phyloP scores from a whole-genome alignment of 1,140 invertebrate genomes.

The Caenorhabditis tropicalis region DNA sequence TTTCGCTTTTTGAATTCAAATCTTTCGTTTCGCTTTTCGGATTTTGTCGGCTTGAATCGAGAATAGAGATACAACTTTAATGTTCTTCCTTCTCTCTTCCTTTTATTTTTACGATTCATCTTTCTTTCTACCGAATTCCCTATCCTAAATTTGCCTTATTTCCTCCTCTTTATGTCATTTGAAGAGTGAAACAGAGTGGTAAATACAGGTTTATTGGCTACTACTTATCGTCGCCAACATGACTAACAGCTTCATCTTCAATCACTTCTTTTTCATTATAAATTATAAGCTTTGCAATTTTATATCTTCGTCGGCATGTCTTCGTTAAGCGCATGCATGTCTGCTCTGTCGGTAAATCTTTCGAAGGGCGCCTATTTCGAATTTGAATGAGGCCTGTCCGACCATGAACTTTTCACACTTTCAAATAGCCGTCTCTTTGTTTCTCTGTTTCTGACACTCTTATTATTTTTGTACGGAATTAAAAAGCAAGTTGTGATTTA shows the following conservation, averaged over 20 bases:
- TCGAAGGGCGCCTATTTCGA: background rate
- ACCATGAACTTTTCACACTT: background rate
- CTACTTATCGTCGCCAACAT: background rate
- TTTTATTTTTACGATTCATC: background rate
- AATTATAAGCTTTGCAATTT: background rate
- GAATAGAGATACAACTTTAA: background rate
- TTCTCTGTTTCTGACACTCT: too few relatives aligned
- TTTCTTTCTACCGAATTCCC: background rate
- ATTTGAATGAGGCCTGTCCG: background rate
- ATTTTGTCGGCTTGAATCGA: background rate
- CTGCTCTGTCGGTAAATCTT: constrained; percentile 1
- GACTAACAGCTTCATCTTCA: background rate
- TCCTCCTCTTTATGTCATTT: background rate
- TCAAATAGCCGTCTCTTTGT: background rate
- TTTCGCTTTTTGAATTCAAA: constrained; percentile 36
- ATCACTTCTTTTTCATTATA: background rate
- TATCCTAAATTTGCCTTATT: background rate
- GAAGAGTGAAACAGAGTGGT: background rate
- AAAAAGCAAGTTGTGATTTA: too few relatives aligned
- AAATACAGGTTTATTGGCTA: constrained; percentile 25
- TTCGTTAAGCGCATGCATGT: background rate
- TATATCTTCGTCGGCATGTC: background rate
- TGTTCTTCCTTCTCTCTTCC: background rate
- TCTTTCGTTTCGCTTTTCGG: background rate
- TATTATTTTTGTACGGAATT: too few relatives aligned